phyloP scores from a whole-genome alignment of 2,888 invertebrate genomes.

The Andrena haemorrhoa region DNA sequence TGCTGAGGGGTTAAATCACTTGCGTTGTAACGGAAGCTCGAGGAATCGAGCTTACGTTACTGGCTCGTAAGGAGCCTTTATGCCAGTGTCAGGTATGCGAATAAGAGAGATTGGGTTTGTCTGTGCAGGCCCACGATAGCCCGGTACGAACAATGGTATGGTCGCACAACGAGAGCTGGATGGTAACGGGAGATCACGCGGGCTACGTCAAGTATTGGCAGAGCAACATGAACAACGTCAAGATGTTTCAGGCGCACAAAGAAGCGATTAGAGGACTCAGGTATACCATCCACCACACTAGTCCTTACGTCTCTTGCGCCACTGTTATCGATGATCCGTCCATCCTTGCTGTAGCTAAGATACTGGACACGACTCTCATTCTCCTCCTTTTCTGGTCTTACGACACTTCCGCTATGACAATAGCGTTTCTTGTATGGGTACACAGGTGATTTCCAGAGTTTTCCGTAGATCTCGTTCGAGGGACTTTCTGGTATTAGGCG shows the following conservation, averaged over 20 bases:
- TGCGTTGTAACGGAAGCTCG: background rate
- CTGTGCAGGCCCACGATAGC: constrained; percentile 97
- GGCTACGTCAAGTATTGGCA: constrained; percentile 99
- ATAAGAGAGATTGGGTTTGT: constrained; percentile 30
- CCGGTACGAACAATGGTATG: constrained; percentile 99
- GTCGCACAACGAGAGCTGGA: constrained; percentile 99
- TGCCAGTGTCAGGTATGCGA: background rate
- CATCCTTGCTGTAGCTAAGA: constrained; percentile 74
- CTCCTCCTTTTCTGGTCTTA: constrained; percentile 74
- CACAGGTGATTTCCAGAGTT: constrained; percentile 75
- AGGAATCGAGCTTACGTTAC: background rate
- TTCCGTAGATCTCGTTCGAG: constrained; percentile 32
- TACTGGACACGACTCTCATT: constrained; percentile 71
- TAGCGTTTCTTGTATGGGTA: constrained; percentile 76
- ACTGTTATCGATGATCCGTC: constrained; percentile 76
- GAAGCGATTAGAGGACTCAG: constrained; percentile 99
- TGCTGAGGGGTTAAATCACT: too few species aligned
- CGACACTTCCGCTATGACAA: constrained; percentile 56
- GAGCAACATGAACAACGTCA: constrained; percentile 99
- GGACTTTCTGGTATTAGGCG: constrained; percentile 27
- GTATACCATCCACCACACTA: constrained; percentile 87
- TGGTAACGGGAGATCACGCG: constrained; percentile 99
- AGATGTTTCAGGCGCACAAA: constrained; percentile 99
- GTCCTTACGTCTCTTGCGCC: constrained; percentile 83
- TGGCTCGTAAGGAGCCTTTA: background rate